A percentile compares a stretch with the other conserved stretches of the same genome.
phyloP scores from a whole-genome alignment of 2,888 invertebrate genomes.

The Drosophila recens region DNA sequence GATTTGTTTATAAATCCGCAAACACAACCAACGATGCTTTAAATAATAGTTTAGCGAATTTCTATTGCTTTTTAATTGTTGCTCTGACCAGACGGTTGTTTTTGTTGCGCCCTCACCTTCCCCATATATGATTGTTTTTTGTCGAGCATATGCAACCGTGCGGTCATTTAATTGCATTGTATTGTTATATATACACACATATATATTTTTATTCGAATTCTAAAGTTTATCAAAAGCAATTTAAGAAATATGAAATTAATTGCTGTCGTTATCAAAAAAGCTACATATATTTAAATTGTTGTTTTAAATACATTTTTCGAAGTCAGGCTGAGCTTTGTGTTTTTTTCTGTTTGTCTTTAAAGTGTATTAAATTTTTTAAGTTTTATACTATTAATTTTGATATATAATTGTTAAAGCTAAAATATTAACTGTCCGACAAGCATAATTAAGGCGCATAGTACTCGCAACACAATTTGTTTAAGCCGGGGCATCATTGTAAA shows the following conservation, averaged over 20 bases:
- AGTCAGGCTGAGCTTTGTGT: neutral
- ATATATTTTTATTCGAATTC: slow-evolving; percentile 8
- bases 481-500: neutral
- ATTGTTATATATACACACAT: neutral
- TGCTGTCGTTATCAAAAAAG: slow-evolving; percentile 17
- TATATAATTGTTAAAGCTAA: neutral
- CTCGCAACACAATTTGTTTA: neutral
- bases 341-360: neutral
- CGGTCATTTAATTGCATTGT: slow-evolving; percentile 31
- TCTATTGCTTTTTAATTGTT: slow-evolving; percentile 77
- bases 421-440: neutral
- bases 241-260: slow-evolving; percentile 33
- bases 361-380: neutral
- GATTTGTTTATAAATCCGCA: slow-evolving; percentile 77
- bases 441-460: neutral
- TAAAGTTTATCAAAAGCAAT: slow-evolving; percentile 28
- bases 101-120: slow-evolving; percentile 11
- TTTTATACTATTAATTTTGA: neutral
- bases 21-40: slow-evolving; percentile 57
- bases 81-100: slow-evolving; percentile 15
- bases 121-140: neutral
- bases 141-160: slow-evolving; percentile 45
- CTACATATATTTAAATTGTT: slow-evolving; percentile 6
- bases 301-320: neutral
- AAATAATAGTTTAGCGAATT: slow-evolving; percentile 68